Base-by-base conservation (phyloP, 2,888 invertebrate genomes). In the Rhyacophila evoluta region DNA sequence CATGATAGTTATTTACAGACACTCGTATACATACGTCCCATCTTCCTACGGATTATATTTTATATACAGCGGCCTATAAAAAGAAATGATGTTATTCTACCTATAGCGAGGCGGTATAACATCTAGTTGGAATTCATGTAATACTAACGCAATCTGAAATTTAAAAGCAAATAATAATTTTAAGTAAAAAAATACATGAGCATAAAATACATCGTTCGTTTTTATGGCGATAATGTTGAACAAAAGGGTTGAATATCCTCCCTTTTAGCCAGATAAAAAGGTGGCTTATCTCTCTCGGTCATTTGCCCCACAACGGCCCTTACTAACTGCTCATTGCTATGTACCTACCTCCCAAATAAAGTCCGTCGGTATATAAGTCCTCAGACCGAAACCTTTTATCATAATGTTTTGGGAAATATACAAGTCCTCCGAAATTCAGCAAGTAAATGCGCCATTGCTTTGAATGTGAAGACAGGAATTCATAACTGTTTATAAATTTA, bases 271-370 rank as follows among this genome's bases (percentile, higher is more conserved):
- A 75, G 79, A 79, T 79, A 79, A 77, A 77, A 79, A 77, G 77
- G 80, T 77, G 71, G 68, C 79, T 81, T 82, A 82, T 82, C 82
- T 82, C 81, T 81, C 75, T 41, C 81, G 82, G 82, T 82, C 81
- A 82, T 82, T 82, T 82, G 81, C 78, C 79, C 78, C 25, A 77
- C 79, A 81, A 76, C 72, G 78, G 73, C 79, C 72, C 79, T 78
- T 77, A 69, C 82, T 80, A 81, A 81, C 79, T 79, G 80, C 78
- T 70, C 75, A 72, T 81, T 55, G 15, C 55, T 72, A 75, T 72
- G 75, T 68, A 75, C 72, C 76, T 77, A 8, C 25, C 25, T 55
- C 15, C 55, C 55, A 55, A 55, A 55, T 55, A 75, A 72, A 79
- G 75, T 74, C 79, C 75, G 12, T 36, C 72, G 79, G 69, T 75